Conservation (phyloP, 2,797 vertebrate genomes). For the Intellagama lesueurii region DNA sequence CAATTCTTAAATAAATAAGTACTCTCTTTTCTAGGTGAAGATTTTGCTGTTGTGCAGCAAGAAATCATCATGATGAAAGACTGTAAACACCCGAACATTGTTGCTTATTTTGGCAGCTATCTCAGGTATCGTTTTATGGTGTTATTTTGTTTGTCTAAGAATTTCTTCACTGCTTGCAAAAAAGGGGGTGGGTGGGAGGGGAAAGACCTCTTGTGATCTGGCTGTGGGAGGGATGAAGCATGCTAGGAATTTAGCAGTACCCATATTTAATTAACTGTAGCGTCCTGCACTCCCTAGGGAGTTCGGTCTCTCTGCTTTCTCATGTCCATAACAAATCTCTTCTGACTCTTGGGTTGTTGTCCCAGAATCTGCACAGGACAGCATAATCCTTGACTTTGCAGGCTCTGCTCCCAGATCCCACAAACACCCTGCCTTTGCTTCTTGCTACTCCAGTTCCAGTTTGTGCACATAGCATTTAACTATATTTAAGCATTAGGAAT, state of each 20-base stretch:
- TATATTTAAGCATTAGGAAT: neutral
- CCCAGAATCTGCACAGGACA: neutral
- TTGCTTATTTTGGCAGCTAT: conserved; percentile 99
- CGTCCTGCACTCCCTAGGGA: neutral
- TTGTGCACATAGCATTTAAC: neutral
- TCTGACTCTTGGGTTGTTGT: neutral
- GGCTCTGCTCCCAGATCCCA: neutral
- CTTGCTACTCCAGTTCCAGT: neutral
- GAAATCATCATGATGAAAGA: conserved; percentile 99
- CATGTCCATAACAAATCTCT: conserved; percentile 9
- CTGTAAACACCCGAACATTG: conserved; percentile 99
- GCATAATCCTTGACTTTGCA: neutral
- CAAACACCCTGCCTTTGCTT: neutral
- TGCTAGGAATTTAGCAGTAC: neutral
- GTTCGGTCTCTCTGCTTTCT: neutral
- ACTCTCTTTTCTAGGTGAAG: conserved; percentile 88
- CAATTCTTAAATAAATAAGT: conserved; percentile 41
- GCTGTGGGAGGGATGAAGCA: neutral
- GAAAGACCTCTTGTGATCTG: neutral
- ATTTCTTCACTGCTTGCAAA: conserved; percentile 35
- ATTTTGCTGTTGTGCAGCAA: conserved; percentile 99
- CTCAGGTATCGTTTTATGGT: conserved; percentile 86
- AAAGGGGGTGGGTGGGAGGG: neutral
- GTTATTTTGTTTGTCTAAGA: conserved; percentile 43
- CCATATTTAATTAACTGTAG: conserved; percentile 26